A percentile compares a stretch with the other conserved stretches of the same genome.
Evolutionary conservation across 1,140 invertebrate species (phyloP).

Genomic region (Drosophila miranda): DNA sequence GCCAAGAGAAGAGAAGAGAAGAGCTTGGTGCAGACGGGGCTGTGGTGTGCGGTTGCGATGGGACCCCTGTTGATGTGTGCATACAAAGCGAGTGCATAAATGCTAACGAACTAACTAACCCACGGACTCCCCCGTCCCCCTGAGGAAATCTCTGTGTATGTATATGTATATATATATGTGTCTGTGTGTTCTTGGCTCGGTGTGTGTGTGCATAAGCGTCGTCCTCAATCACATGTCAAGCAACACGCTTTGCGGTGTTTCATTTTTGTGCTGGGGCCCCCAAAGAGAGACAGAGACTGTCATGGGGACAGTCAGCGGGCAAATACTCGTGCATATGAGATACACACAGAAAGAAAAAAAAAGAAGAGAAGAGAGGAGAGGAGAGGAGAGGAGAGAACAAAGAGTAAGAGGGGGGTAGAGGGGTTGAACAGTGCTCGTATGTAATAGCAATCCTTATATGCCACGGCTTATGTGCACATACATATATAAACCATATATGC

Average conservation of each 20-base stretch:
- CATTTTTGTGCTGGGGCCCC: constrained; percentile 45
- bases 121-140: constrained; percentile 48
- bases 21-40: not conserved
- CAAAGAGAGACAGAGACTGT: constrained; percentile 18
- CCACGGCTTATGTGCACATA: constrained; percentile 11
- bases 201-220: constrained; percentile 56
- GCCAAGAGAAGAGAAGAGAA: not conserved
- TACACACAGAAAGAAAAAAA: constrained; percentile 37
- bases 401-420: constrained; percentile 13
- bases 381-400: constrained; percentile 1
- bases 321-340: constrained; percentile 61
- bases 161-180: constrained; percentile 8
- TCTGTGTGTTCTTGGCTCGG: not conserved
- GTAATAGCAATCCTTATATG: constrained; percentile 47
- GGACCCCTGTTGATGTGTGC: constrained; percentile 15
- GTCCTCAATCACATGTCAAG: constrained; percentile 78
- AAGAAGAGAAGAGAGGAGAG: not conserved
- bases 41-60: not conserved
- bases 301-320: constrained; percentile 56
- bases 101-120: constrained; percentile 78
- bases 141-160: constrained; percentile 1
- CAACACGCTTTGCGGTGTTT: constrained; percentile 69
- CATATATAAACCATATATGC: constrained; percentile 11
- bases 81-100: constrained; percentile 68
- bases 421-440: constrained; percentile 25